Base-by-base conservation (phyloP, 2,888 invertebrate species). In the Drosophila pseudotalamancana region DNA sequence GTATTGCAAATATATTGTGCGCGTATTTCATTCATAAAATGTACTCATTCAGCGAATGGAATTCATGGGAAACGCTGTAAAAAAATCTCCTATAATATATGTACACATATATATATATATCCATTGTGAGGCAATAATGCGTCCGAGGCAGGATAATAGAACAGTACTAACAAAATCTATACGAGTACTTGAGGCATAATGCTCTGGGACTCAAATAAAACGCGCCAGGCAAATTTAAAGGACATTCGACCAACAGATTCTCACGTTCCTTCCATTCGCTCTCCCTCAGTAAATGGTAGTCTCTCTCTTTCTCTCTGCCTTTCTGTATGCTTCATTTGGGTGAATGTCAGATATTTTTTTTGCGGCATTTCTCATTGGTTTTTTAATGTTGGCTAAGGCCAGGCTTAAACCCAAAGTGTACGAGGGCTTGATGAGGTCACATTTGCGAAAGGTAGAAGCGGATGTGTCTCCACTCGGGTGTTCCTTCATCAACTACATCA, bases 371-470 rank as follows among this genome's bases (percentile, higher is more conserved):
- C 56, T 49, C 34, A 25, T 37, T 43, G 55, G 53, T 69, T 79
- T 77, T 81, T 76, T 72, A 61, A 67, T 61, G 75, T 79, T 72
- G 81, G 74, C 75, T 80, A 72, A 75, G 76, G 75, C 65, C 59
- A 57, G 83, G 86, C 73, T 78, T 84, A 84, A 72, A 65, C 83
- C 83, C 86, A 83, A 86, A 84, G 86, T 83, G 86, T 80, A 82
- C 85, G 85, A 77, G 84, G 79, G 74, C 62, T 77, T 82, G 80
- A 73, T 62, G 68, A 65, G 76, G 61, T 66, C 70, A 50, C 68
- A 67, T 79, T 83, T 76, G 77, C 79, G 45, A 63, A 63, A 74
- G 67, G 53, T 69, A 74, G 71, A 83, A 85, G 67, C 83, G 83
- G 83, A 83, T 83, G 80, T 86, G 64, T 43, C 61, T 75, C 79